phyloP scores from a whole-genome alignment of 1,140 invertebrate species.

The Solen grandis region DNA sequence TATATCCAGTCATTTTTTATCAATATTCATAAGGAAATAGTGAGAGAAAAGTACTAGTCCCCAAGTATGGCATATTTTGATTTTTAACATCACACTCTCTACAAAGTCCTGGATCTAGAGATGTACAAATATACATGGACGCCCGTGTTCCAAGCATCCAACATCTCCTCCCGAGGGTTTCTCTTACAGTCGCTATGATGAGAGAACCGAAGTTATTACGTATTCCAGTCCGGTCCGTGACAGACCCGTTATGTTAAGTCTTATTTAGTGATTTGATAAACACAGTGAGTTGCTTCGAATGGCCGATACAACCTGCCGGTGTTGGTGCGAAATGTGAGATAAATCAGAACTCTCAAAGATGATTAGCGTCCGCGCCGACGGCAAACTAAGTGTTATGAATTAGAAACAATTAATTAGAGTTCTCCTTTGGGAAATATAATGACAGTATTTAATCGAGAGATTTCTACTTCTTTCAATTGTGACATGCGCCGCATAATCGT shows the following conservation, averaged over 20 bases:
- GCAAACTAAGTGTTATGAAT: conserved; percentile 53
- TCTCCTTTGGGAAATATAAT: conserved; percentile 53
- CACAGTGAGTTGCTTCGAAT: too few relatives aligned
- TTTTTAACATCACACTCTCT: too few relatives aligned
- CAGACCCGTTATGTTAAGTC: conserved; percentile 11
- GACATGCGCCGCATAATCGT: conserved; percentile 36
- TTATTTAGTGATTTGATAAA: conserved; percentile 19
- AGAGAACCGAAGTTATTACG: not conserved
- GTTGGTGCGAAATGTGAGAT: conserved; percentile 16
- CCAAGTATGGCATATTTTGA: too few relatives aligned
- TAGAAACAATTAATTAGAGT: conserved; percentile 57
- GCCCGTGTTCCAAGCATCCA: too few relatives aligned
- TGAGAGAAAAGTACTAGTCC: too few relatives aligned
- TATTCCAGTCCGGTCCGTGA: conserved; percentile 1
- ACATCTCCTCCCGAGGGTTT: too few relatives aligned
- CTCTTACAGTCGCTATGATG: too few relatives aligned
- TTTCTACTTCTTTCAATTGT: conserved; percentile 30
- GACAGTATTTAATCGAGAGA: conserved; percentile 59
- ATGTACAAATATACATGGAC: too few relatives aligned
- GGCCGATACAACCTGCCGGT: conserved; percentile 28
- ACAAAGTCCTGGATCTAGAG: too few relatives aligned
- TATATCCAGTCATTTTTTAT: too few relatives aligned
- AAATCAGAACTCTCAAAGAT: conserved; percentile 44
- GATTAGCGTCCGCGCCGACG: conserved; percentile 37
- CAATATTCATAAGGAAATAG: too few relatives aligned